Conservation (phyloP, 2,888 invertebrate species). For the Stomorhina lunata region DNA sequence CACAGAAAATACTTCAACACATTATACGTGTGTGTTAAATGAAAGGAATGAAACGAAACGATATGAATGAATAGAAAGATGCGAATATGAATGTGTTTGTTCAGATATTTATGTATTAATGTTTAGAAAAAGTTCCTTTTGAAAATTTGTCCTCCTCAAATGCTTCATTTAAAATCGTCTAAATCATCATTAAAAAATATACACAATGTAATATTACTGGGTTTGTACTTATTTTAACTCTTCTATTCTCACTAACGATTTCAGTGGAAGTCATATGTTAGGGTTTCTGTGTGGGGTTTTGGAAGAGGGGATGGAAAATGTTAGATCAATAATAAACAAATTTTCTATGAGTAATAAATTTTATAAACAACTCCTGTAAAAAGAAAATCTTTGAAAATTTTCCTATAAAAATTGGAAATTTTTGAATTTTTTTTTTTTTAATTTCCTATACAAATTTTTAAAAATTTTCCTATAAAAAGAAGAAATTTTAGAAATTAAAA, state of each 20-base stretch:
- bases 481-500: too few species aligned
- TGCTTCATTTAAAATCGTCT: constrained; percentile 54
- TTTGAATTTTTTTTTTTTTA: too few species aligned
- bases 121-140: constrained; percentile 41
- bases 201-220: background rate
- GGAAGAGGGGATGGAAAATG: too few species aligned
- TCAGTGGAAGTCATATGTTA: background rate
- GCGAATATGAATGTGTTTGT: background rate
- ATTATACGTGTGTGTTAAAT: background rate
- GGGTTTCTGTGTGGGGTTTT: background rate
- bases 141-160: constrained; percentile 21
- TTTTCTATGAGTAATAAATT: too few species aligned
- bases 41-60: background rate
- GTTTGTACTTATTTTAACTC: too few species aligned
- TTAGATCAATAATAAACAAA: too few species aligned
- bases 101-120: background rate
- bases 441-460: too few species aligned
- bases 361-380: too few species aligned
- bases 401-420: too few species aligned
- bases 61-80: background rate
- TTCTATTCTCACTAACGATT: background rate
- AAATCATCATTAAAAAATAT: constrained; percentile 55
- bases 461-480: too few species aligned
- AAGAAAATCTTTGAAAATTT: too few species aligned
- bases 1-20: background rate